Base-by-base conservation (phyloP, 2,797 vertebrate genomes). In the Pantherophis alleghaniensis region DNA sequence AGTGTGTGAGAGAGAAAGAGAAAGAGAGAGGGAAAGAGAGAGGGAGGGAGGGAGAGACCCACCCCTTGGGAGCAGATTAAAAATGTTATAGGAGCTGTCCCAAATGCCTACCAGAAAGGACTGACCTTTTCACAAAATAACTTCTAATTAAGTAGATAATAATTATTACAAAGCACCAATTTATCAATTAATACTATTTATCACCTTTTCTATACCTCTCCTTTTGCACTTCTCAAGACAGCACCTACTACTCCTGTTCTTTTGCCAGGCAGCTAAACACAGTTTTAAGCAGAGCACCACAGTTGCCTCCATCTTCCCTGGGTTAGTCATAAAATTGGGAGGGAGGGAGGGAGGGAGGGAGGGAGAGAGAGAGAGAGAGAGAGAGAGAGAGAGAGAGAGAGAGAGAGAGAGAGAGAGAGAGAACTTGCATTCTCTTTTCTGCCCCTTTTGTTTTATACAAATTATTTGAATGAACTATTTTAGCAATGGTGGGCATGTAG, bases 291-390 rank as follows among this genome's bases (percentile, higher is more conserved):
- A 74, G 32, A 37, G 18, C 7, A 16, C 14, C 18, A 74, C 69
- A 42, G 32, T 20, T 79, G 32, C 32, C 32, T 42, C 32, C 69
- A 22, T 10, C 32, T 79, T 20, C 32, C 32, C 69, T 79, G 18
- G 69, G 16, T 74, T 74, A 74, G 32, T 74, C 16, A 74, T 74
- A 79, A 79, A 20, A 79, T 32, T 22, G 18, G 69, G 7, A n/a
- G 24, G 24, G 9, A 4, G 55, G 10, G 3, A 14, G 55, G 1
- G 3, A 14, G 55, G 1, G 3, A 14, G 55, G 1, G 3, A 55
- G 55, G 14, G 3, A 56, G 55, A 14, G 3, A 14, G 55, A 14
- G 3, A 14, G 55, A 14, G 55, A 56, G 3, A 56, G 55, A 14
- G 3, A 14, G 55, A 14, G 3, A 14, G 55, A 14, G n/a, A n/a